These are phyloP conservation scores for Acanthisitta chloris DNA, from an alignment of 2,113 vertebrate genomes.

Conservation along the genomic window DNA sequence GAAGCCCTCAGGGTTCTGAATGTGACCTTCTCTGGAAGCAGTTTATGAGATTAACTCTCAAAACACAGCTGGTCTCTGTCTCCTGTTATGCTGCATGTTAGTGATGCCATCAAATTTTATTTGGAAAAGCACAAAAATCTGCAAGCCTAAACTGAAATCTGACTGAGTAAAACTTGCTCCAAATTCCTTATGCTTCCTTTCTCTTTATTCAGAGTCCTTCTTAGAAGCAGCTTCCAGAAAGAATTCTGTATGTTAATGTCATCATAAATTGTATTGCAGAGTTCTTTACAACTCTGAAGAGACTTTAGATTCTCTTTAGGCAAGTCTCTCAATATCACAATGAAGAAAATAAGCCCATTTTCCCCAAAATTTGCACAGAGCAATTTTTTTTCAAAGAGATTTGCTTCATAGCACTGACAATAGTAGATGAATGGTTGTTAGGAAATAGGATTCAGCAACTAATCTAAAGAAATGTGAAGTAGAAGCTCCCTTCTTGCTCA, in stretches of 20 bases:
- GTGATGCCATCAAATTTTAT: constrained; percentile 38
- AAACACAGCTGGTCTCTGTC: constrained; percentile 48
- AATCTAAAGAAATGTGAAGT: neutral
- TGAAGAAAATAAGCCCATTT: neutral
- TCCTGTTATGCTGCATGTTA: constrained; percentile 23
- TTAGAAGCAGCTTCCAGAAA: neutral
- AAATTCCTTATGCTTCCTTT: neutral
- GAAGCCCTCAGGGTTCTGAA: constrained; percentile 36
- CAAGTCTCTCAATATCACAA: neutral
- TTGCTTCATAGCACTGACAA: neutral
- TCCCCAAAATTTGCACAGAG: neutral
- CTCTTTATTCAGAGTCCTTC: neutral
- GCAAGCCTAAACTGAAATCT: constrained; percentile 17
- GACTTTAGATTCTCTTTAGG: neutral
- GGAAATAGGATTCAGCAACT: neutral
- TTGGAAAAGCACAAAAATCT: constrained; percentile 17
- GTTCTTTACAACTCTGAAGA: neutral
- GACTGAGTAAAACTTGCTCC: neutral
- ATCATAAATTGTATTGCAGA: neutral
- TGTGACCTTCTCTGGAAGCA: constrained; percentile 57
- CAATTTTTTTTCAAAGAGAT: neutral
- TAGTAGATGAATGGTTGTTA: neutral
- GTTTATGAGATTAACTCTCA: constrained; percentile 59
- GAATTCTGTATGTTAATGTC: neutral
- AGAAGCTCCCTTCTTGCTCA: neutral